These are phyloP conservation scores for Chaetophractus vellerosus DNA, from an alignment of 2,797 vertebrate genomes.

Conservation along the genomic window DNA sequence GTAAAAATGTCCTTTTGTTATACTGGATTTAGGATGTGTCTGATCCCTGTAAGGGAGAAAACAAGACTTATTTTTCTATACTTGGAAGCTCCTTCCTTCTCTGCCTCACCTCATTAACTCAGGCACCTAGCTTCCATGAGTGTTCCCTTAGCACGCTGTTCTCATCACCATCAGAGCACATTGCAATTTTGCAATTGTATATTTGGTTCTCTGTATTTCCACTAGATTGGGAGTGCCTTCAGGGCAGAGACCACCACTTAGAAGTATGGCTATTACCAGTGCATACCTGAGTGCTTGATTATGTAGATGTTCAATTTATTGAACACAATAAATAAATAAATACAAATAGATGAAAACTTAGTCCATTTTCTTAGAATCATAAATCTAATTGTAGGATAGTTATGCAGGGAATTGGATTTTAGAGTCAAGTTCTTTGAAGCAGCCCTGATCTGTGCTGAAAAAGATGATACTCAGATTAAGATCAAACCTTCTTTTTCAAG, in stretches of 20 bases:
- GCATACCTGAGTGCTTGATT: neutral
- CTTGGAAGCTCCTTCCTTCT: neutral
- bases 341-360: neutral
- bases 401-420: neutral
- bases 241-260: neutral
- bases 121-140: neutral
- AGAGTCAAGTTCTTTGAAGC: conserved; percentile 33
- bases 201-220: neutral
- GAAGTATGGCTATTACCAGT: neutral
- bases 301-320: neutral
- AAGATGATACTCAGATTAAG: neutral
- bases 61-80: neutral
- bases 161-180: neutral
- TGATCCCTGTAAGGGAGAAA: conserved; percentile 8
- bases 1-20: neutral
- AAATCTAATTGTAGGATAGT: neutral
- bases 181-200: neutral
- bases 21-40: neutral
- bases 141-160: neutral
- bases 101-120: neutral
- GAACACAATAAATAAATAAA: neutral
- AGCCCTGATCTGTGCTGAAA: neutral
- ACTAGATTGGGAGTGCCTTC: neutral
- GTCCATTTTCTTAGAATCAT: neutral
- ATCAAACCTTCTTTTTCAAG: neutral